Percentiles rank a stretch among this genome's conserved stretches.
Conservation (phyloP, 2,888 invertebrate genomes). For the Beris chalybata region DNA sequence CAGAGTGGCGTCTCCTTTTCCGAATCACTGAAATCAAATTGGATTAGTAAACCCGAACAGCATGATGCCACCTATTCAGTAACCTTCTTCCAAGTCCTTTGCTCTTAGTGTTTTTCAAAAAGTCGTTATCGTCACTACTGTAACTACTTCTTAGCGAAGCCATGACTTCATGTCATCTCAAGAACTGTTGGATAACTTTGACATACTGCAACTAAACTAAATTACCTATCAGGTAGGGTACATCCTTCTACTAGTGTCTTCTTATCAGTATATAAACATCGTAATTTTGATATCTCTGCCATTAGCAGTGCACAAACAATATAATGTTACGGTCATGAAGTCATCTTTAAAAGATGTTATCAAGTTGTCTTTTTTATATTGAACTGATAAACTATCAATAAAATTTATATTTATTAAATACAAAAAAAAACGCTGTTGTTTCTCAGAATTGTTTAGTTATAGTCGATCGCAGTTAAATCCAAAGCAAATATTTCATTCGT, state of each 20-base stretch:
- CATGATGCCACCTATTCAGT: not conserved
- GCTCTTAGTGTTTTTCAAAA: not conserved
- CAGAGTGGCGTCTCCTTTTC: conserved; percentile 64
- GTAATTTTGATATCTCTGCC: conserved; percentile 17
- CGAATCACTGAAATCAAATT: conserved; percentile 1
- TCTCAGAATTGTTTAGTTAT: no score
- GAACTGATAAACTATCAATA: conserved; percentile 24
- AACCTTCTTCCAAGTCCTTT: conserved; percentile 3
- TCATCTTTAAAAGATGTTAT: conserved; percentile 17
- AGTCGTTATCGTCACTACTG: conserved; percentile 25
- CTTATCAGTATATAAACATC: conserved; percentile 15
- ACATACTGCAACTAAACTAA: conserved; percentile 5
- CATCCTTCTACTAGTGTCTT: conserved; percentile 17
- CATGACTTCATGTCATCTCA: not conserved
- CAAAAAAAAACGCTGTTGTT: no score
- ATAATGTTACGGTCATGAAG: conserved; percentile 10
- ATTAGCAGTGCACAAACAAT: conserved; percentile 4
- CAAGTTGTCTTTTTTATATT: conserved; percentile 7
- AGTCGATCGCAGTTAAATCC: no score
- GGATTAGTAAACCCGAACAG: no score
- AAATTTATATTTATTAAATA: not conserved
- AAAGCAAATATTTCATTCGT: no score
- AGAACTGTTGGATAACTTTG: no score
- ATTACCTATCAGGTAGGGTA: conserved; percentile 26
- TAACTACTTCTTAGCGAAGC: conserved; percentile 19